phyloP scores from a whole-genome alignment of 2,113 vertebrate genomes.

The Podarcis cretensis region DNA sequence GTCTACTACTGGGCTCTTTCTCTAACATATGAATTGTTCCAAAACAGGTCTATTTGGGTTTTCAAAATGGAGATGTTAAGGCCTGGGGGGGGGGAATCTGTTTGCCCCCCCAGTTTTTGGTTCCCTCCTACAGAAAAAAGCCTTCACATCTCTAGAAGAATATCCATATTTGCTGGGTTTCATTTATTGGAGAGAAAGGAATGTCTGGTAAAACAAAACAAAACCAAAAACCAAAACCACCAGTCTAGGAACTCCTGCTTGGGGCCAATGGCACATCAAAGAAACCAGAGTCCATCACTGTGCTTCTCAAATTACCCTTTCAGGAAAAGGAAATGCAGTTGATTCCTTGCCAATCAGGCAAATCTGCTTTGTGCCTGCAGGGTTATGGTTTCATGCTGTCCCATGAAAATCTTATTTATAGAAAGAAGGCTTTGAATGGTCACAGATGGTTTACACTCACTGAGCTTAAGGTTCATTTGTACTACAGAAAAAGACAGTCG shows the following conservation, averaged over 20 bases:
- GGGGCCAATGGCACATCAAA: not conserved
- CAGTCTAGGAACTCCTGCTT: not conserved
- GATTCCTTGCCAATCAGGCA: constrained; percentile 22
- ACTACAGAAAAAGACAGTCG: not conserved
- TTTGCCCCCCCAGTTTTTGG: too few relatives aligned
- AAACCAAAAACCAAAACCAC: too few relatives aligned
- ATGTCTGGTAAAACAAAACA: too few relatives aligned
- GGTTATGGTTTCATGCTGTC: not conserved
- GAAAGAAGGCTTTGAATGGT: constrained; percentile 12
- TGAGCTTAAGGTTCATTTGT: not conserved
- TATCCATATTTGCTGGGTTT: not conserved
- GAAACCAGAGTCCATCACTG: not conserved
- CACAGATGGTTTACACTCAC: constrained; percentile 3
- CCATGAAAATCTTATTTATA: constrained; percentile 12
- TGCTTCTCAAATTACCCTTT: not conserved
- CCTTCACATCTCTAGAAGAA: too few relatives aligned
- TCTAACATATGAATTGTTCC: not conserved
- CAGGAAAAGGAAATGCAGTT: constrained; percentile 31
- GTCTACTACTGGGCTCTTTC: too few relatives aligned
- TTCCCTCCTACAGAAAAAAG: too few relatives aligned
- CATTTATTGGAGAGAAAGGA: not conserved
- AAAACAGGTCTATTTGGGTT: not conserved
- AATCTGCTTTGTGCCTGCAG: constrained; percentile 7
- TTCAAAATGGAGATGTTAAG: not conserved
- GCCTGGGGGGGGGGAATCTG: not conserved